A percentile compares a stretch with the other conserved stretches of the same genome.
Conservation (phyloP, 2,888 invertebrate genomes). For the Pseudococcus viburni region DNA sequence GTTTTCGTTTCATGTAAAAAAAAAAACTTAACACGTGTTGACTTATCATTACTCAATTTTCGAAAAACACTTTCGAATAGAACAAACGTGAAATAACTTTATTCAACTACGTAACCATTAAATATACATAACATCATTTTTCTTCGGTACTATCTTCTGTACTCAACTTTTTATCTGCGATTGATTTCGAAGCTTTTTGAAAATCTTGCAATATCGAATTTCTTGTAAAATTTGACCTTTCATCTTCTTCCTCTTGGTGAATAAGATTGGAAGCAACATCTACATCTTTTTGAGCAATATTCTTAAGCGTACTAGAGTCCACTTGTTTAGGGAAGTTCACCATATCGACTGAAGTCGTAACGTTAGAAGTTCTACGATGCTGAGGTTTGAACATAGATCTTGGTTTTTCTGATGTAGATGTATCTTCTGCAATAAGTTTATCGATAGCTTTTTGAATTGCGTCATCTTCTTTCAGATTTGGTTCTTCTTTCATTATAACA, state of each 20-base stretch:
- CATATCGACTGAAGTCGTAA: neutral
- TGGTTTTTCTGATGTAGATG: neutral
- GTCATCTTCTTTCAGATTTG: slow-evolving; percentile 27
- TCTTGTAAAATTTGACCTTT: neutral
- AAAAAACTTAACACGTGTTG: neutral
- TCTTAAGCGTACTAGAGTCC: neutral
- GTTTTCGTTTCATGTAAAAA: slow-evolving; percentile 60
- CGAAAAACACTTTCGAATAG: neutral
- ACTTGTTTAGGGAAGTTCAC: neutral
- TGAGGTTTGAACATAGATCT: slow-evolving; percentile 23
- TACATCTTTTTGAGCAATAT: slow-evolving; percentile 42
- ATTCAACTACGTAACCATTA: neutral
- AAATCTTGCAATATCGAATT: neutral
- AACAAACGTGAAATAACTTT: neutral
- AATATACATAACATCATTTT: neutral
- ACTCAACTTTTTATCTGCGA: neutral
- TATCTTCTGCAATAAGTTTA: neutral
- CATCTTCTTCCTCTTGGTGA: neutral
- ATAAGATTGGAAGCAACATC: neutral
- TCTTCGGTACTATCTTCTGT: neutral
- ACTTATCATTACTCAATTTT: neutral
- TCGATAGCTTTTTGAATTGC: slow-evolving; percentile 46
- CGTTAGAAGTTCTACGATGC: neutral
- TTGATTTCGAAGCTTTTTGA: slow-evolving; percentile 1
- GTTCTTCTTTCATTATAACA: slow-evolving; percentile 19